Percentiles rank a stretch among this genome's conserved stretches.
Conservation (phyloP, 2,888 invertebrate genomes). For the Hyppa rectilinea region DNA sequence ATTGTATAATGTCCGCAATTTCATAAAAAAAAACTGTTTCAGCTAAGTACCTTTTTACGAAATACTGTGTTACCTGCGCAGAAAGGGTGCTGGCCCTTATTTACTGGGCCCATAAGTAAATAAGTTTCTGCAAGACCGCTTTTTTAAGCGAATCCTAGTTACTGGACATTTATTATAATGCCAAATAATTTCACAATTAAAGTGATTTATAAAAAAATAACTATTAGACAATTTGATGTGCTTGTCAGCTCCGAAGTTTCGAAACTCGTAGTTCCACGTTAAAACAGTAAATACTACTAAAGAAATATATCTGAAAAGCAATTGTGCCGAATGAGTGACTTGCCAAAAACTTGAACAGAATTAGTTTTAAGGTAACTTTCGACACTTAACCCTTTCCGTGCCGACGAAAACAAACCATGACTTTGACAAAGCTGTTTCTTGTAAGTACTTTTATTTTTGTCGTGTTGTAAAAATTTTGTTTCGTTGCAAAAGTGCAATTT, state of each 20-base stretch:
- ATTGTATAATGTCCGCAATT: background rate
- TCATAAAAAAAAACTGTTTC: background rate
- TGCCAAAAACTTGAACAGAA: slow-evolving; percentile 66
- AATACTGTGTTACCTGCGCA: too few species aligned
- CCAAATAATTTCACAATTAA: background rate
- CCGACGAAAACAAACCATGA: slow-evolving; percentile 51
- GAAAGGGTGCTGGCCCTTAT: too few species aligned
- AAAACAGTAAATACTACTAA: slow-evolving; percentile 62
- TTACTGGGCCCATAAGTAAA: too few species aligned
- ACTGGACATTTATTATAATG: background rate
- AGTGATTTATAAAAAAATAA: background rate
- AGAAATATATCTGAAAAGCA: slow-evolving; percentile 64
- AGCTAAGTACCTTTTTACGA: background rate
- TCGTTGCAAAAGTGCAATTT: too few species aligned
- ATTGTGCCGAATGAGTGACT: slow-evolving; percentile 73
- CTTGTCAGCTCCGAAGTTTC: slow-evolving; percentile 23
- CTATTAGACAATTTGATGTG: background rate
- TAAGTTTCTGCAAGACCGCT: background rate
- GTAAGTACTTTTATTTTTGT: background rate
- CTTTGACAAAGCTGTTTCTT: slow-evolving; percentile 60
- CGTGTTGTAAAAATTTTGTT: background rate
- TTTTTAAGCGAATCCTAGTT: background rate
- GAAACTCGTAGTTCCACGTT: slow-evolving; percentile 24
- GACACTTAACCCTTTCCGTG: slow-evolving; percentile 68
- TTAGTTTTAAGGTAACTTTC: slow-evolving; percentile 68